Evolutionary conservation across 2,113 vertebrate genomes (phyloP), one percentile per base, ranked within the genome.

Genomic region (Saccopteryx leptura): DNA sequence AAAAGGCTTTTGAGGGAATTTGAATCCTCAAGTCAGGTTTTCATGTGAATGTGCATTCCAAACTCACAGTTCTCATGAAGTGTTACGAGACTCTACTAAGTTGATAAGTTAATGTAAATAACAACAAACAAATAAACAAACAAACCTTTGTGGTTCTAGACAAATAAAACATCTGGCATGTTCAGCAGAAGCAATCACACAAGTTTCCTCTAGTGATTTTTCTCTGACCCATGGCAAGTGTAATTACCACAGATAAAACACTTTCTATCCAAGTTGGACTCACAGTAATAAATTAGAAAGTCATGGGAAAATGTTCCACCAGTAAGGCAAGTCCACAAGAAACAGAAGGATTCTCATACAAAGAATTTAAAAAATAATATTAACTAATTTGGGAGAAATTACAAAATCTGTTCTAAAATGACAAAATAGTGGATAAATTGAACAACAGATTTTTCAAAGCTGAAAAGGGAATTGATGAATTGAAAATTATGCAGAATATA

Each of bases 351-450:
- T 39, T 75, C 17, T 21, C 5, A 13, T 18, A 80, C 5, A 75
- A 82, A 48, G n/a, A 66, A 68, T 72, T 52, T 66, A 9, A 1
- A 63, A 31, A 39, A 72, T 82, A 52, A 56, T 33, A 68, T 28
- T 48, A 24, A 92, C 84, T 75, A 65, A 83, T 83, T 81, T 26
- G 48, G 21, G 78, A 83, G 3, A 54, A 71, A 69, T 31, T 87
- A 84, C 3, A 69, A 85, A 88, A 95, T 60, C 4, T 75, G 46
- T 19, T 80, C 88, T 56, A 69, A 80, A 91, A 75, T 69, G 72
- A 68, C 26, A 92, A 88, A 83, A 46, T 23, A 9, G 3, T 86
- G 18, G 39, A 18, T 54, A 11, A 84, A 31, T 52, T 69, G 66
- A 81, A 48, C 54, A 56, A 46, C 50, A 82, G 26, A 86, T 28